Conservation (phyloP, 2,888 invertebrate species). For the Poecilus cupreus region DNA sequence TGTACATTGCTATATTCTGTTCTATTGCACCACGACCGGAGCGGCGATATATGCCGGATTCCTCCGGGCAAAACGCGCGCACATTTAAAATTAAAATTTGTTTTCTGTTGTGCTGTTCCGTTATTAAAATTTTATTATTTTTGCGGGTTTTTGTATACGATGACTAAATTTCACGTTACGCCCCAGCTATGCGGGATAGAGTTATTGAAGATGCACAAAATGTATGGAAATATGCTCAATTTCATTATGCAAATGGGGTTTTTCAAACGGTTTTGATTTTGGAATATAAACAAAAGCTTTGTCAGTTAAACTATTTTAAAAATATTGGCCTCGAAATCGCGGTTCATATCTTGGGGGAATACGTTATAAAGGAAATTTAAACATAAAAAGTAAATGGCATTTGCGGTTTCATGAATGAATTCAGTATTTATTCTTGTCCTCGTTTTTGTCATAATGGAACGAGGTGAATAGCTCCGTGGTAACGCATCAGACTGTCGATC, state of each 20-base stretch:
- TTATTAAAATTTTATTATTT: slow-evolving; percentile 53
- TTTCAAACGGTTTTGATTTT: slow-evolving; percentile 39
- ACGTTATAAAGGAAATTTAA: too few relatives aligned
- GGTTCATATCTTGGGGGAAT: too few relatives aligned
- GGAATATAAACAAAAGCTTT: slow-evolving; percentile 35
- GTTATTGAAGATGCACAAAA: slow-evolving; percentile 45
- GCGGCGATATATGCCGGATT: slow-evolving; percentile 32
- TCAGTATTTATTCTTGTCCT: not conserved
- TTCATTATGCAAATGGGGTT: slow-evolving; percentile 32
- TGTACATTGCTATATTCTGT: too few relatives aligned
- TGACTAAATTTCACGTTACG: slow-evolving; percentile 8
- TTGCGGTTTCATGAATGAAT: too few relatives aligned
- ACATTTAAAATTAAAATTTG: slow-evolving; percentile 54
- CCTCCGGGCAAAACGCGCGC: slow-evolving; percentile 41
- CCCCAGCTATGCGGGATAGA: not conserved
- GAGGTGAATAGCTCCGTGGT: too few relatives aligned
- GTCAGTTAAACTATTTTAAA: not conserved
- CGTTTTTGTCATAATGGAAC: too few relatives aligned
- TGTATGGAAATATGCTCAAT: slow-evolving; percentile 41
- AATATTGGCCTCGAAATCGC: too few relatives aligned
- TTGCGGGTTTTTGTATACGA: slow-evolving; percentile 40
- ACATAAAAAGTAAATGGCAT: too few relatives aligned
- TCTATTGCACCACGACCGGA: not conserved
- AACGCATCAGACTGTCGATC: too few relatives aligned
- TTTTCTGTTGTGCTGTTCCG: slow-evolving; percentile 29